Percentiles rank a stretch among this genome's conserved stretches.
phyloP scores from a whole-genome alignment of 2,888 invertebrate species.

The Noctua janthe region DNA sequence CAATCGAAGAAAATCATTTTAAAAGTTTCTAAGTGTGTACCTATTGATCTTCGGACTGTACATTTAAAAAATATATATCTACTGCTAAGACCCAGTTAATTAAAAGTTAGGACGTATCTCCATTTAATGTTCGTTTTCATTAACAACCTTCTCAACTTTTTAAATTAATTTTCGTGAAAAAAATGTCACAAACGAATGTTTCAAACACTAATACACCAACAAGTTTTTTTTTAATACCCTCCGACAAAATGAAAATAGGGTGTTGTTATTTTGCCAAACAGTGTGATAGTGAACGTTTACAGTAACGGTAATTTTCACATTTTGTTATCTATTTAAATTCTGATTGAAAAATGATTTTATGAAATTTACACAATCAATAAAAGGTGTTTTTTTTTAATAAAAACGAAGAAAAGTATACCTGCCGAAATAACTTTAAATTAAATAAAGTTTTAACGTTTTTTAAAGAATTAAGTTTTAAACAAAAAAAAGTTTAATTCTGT shows the following conservation, averaged over 20 bases:
- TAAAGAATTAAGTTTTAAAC: too few species aligned
- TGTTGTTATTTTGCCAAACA: neutral
- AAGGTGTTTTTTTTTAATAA: neutral
- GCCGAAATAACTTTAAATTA: neutral
- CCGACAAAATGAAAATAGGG: slow-evolving; percentile 10
- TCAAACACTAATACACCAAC: neutral
- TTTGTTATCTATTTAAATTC: slow-evolving; percentile 1
- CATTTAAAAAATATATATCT: neutral
- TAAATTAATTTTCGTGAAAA: slow-evolving; percentile 19
- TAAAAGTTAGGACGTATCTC: slow-evolving; percentile 12
- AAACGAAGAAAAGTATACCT: neutral
- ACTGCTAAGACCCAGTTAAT: slow-evolving; percentile 6
- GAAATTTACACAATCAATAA: slow-evolving; percentile 1
- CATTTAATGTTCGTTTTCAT: slow-evolving; percentile 20
- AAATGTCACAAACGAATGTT: slow-evolving; percentile 19
- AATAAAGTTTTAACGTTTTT: neutral
- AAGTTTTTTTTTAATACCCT: slow-evolving; percentile 44
- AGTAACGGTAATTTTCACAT: neutral
- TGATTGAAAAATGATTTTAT: neutral
- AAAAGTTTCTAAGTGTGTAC: neutral
- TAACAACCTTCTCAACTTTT: slow-evolving; percentile 13
- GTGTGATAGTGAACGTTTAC: neutral
- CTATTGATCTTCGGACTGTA: neutral
- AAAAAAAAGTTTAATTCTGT: too few species aligned
- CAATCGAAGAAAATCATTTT: neutral